Evolutionary conservation across 2,888 invertebrate species (phyloP).

Genomic region (Nyleta sp.): DNA sequence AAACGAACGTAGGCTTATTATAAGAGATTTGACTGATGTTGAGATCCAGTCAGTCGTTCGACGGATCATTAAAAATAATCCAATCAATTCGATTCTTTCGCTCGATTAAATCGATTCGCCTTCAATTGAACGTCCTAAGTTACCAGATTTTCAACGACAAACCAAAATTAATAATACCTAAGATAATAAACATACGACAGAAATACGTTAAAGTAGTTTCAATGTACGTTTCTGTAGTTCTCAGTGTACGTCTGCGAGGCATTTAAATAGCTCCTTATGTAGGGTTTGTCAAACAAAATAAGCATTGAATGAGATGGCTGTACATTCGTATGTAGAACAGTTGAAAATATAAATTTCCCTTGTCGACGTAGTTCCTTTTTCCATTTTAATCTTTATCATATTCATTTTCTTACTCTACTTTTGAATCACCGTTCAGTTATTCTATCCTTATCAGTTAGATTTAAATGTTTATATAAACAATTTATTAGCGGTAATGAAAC

Average conservation of each 20-base stretch:
- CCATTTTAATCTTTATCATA: background rate
- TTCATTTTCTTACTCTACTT: background rate
- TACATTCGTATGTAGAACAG: background rate
- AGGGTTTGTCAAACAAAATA: constrained; percentile 1
- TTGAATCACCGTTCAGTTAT: too few relatives aligned
- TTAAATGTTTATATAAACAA: too few relatives aligned
- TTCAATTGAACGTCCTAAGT: background rate
- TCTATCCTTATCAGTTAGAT: too few relatives aligned
- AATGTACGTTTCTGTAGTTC: background rate
- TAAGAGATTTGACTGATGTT: too few relatives aligned
- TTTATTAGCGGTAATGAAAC: too few relatives aligned
- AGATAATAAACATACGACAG: too few relatives aligned
- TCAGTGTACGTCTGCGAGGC: background rate
- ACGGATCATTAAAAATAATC: constrained; percentile 1
- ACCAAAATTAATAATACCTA: too few relatives aligned
- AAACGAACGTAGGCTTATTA: too few relatives aligned
- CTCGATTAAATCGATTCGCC: background rate
- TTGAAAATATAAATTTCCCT: background rate
- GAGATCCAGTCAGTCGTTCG: too few relatives aligned
- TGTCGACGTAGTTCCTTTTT: background rate
- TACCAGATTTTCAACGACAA: background rate
- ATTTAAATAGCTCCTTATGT: constrained; percentile 1
- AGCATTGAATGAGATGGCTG: background rate
- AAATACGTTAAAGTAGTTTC: too few relatives aligned
- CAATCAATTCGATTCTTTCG: background rate